phyloP scores from a whole-genome alignment of 2,113 vertebrate species.

The Onychorhynchus coronatus region DNA sequence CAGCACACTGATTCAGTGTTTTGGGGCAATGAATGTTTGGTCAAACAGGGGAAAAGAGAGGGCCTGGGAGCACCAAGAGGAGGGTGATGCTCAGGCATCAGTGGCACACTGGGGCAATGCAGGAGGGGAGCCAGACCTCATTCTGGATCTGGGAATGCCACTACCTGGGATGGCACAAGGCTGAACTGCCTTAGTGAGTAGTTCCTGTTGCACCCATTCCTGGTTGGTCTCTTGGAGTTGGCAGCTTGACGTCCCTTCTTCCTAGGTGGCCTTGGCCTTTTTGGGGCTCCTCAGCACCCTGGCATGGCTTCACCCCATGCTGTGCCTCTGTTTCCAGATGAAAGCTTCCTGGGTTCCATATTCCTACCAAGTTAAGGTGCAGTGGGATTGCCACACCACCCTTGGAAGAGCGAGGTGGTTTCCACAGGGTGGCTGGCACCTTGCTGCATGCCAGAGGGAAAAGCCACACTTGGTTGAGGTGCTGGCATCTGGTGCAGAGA shows the following conservation, averaged over 20 bases:
- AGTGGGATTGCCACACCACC: background rate
- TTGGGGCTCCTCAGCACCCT: background rate
- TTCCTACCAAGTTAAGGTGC: background rate
- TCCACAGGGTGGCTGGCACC: background rate
- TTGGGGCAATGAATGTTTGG: slow-evolving; percentile 63
- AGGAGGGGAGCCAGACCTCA: background rate
- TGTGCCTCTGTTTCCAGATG: background rate
- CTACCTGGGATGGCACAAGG: background rate
- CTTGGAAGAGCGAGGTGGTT: background rate
- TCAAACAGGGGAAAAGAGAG: slow-evolving; percentile 2
- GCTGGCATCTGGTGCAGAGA: background rate
- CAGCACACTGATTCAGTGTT: slow-evolving; percentile 69
- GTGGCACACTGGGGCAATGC: accelerated
- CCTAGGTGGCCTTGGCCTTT: background rate
- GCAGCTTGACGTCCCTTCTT: background rate
- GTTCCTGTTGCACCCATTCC: background rate
- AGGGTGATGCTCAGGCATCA: background rate
- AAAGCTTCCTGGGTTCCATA: background rate
- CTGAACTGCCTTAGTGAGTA: background rate
- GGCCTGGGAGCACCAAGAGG: background rate
- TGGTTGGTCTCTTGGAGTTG: background rate
- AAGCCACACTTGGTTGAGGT: background rate
- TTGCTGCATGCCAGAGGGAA: background rate
- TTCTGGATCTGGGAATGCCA: background rate
- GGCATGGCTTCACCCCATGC: accelerated